A percentile compares a stretch with the other conserved stretches of the same genome.
phyloP scores from a whole-genome alignment of 2,113 vertebrate species.

The Lates calcarifer region DNA sequence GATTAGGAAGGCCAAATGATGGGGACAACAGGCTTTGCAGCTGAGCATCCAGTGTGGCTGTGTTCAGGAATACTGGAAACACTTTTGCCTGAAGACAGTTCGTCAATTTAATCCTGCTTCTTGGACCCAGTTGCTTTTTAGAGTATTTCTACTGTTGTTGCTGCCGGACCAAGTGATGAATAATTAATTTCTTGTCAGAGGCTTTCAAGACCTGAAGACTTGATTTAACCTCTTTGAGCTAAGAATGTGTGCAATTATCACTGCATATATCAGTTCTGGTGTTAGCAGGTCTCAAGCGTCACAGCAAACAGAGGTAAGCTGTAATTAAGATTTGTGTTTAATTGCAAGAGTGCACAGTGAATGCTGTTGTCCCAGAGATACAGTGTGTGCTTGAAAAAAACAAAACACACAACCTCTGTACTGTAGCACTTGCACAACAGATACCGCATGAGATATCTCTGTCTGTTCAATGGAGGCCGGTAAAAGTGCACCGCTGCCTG shows the following conservation, averaged over 20 bases:
- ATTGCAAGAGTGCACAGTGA: not conserved
- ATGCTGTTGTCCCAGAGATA: not conserved
- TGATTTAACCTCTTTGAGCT: not conserved
- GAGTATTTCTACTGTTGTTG: not conserved
- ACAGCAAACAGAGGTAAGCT: not conserved
- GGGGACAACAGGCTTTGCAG: no score
- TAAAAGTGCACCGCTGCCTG: not conserved
- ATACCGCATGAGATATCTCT: not conserved
- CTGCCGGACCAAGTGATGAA: not conserved
- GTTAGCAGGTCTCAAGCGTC: not conserved
- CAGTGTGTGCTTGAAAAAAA: not conserved
- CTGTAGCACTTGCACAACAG: not conserved
- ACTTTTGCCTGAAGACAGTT: no score
- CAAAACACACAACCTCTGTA: not conserved
- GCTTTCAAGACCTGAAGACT: not conserved
- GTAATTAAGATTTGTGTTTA: not conserved
- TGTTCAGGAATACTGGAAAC: no score
- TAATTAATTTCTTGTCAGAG: not conserved
- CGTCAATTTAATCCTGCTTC: not conserved
- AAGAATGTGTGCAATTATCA: not conserved
- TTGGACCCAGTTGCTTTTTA: not conserved
- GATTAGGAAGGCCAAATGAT: no score
- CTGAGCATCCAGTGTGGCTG: no score
- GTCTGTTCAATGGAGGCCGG: not conserved
- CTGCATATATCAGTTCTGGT: not conserved